phyloP scores from a whole-genome alignment of 2,797 vertebrate genomes.

The Podarcis siculus region DNA sequence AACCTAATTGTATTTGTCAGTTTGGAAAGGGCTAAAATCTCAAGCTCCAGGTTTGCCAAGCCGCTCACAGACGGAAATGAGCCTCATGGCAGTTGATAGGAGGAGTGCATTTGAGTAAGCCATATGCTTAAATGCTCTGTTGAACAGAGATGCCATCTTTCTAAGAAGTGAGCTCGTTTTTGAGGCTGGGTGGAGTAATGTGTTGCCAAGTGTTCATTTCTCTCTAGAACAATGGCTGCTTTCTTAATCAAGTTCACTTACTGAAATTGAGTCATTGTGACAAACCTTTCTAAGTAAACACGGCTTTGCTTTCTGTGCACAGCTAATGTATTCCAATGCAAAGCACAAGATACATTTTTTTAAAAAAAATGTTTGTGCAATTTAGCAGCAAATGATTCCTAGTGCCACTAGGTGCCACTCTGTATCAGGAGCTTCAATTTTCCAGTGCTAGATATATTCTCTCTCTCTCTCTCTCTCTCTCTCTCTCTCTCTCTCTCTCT shows the following conservation, averaged over 20 bases:
- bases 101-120: background rate
- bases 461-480: no score
- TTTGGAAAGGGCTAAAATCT: background rate
- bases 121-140: background rate
- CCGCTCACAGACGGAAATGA: background rate
- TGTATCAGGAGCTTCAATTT: background rate
- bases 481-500: no score
- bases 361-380: background rate
- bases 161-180: background rate
- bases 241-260: background rate
- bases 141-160: background rate
- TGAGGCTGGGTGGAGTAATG: background rate
- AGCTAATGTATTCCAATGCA: background rate
- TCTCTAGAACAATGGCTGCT: background rate
- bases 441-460: background rate
- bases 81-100: background rate
- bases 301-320: background rate
- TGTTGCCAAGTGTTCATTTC: background rate
- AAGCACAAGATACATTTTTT: background rate
- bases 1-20: background rate
- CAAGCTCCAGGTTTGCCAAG: background rate
- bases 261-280: constrained; percentile 13
- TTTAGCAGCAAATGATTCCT: background rate
- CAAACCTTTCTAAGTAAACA: background rate
- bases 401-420: constrained; percentile 26